Evolutionary conservation across 2,113 vertebrate species (phyloP), one percentile per base, ranked within the genome.

Genomic region (Danionella cerebrum): DNA sequence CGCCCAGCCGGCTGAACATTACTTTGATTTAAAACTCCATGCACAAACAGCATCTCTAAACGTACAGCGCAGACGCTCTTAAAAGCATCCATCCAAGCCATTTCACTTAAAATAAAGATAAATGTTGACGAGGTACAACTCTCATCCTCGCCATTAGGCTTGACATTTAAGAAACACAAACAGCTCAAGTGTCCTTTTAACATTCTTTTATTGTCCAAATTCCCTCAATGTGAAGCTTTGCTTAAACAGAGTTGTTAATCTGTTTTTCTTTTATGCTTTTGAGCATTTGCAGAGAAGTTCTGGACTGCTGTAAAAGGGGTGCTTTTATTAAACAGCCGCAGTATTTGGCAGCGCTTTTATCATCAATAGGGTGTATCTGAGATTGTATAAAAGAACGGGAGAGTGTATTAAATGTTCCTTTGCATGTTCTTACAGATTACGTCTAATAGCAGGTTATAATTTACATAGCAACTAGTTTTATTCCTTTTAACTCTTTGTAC

Each of bases 181-280:
- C 87, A 84, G 29, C 75, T 68, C 64, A 75, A 84, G 81, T 72
- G 80, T 84, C 79, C 84, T 86, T 89, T 86, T 84, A 86, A 81
- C 75, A 69, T 47, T 67, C 80, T 84, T 89, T 88, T 88, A 86
- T 87, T 87, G 87, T 84, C 85, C 83, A 86, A 83, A 82, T 87
- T 85, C 78, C 83, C 73, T 83, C 72, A 78, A 83, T 79, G 70
- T 80, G 79, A 79, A 83, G 77, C 79, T 78, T 78, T 74, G 65
- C 65, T 67, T 74, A 66, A 77, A 65, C 36, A 60, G 77, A 66
- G 67, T 63, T 66, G 48, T 68, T 71, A 54, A 71, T 71, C 65
- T 57, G 38, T 24, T 45, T 35, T 63, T 22, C 16, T 48, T n/a
- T 21, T 33, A 6, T 24, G 33, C 68, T 47, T 52, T 54, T 63